Conservation (phyloP, 2,888 invertebrate genomes). For the Thalpophila matura region DNA sequence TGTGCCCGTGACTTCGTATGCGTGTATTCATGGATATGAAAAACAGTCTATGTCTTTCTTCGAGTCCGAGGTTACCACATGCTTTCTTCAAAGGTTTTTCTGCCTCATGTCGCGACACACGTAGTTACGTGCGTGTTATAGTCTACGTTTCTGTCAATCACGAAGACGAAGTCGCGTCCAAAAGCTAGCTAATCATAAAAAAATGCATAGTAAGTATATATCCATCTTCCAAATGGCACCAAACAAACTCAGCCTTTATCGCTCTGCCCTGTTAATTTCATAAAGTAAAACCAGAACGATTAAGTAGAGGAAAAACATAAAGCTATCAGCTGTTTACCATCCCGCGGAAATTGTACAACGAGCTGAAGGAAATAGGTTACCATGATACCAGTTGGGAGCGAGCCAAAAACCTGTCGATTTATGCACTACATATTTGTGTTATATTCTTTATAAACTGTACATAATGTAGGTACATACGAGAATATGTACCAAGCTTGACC, state of each 20-base stretch:
- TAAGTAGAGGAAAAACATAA: slow-evolving; percentile 50
- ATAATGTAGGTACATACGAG: slow-evolving; percentile 38
- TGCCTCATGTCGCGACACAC: no score
- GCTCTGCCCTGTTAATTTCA: slow-evolving; percentile 20
- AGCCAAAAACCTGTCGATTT: slow-evolving; percentile 62
- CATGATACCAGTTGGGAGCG: slow-evolving; percentile 40
- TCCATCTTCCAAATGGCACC: slow-evolving; percentile 26
- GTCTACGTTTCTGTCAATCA: no score
- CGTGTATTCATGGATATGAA: no score
- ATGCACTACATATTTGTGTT: slow-evolving; percentile 51
- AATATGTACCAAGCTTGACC: slow-evolving; percentile 8
- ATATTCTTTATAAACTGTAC: slow-evolving; percentile 54
- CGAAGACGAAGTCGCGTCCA: no score
- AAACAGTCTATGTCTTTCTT: no score
- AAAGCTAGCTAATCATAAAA: no score
- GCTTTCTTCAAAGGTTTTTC: no score
- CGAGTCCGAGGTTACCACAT: no score
- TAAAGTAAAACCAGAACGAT: slow-evolving; percentile 48
- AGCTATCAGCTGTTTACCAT: slow-evolving; percentile 51
- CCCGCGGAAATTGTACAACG: slow-evolving; percentile 53
- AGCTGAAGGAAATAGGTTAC: slow-evolving; percentile 55
- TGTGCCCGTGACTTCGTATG: no score
- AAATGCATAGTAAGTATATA: no score
- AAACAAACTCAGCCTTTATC: slow-evolving; percentile 5
- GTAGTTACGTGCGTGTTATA: no score